Percentiles rank a stretch among this genome's conserved stretches.
phyloP scores from a whole-genome alignment of 2,888 invertebrate genomes.

The Acanthoscelides obtectus region DNA sequence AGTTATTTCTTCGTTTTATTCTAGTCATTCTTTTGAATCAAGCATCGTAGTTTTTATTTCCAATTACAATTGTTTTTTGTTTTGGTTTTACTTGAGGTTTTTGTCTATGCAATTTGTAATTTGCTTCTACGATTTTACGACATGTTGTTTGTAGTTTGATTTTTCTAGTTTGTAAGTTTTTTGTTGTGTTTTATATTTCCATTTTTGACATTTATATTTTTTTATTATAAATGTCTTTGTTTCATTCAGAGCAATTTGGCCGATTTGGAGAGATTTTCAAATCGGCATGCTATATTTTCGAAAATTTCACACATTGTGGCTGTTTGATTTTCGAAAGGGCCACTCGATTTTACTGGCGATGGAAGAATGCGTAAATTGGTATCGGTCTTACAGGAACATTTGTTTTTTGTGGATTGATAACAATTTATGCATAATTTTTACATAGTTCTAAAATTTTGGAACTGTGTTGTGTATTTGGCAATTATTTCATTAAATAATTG shows the following conservation, averaged over 20 bases:
- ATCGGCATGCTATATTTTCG: neutral
- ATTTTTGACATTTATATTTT: constrained; percentile 19
- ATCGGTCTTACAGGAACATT: neutral
- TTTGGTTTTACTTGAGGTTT: neutral
- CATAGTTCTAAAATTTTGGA: neutral
- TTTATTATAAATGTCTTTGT: constrained; percentile 18
- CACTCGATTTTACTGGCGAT: neutral
- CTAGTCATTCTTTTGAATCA: no score
- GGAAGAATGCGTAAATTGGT: neutral
- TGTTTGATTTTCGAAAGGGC: neutral
- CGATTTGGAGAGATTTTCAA: neutral
- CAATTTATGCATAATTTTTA: neutral
- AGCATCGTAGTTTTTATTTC: no score
- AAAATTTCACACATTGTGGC: neutral
- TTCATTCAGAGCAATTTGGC: neutral
- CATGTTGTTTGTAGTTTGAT: constrained; percentile 27
- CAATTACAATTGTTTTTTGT: no score
- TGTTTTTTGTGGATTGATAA: neutral
- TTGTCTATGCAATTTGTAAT: constrained; percentile 1
- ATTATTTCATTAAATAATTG: no score
- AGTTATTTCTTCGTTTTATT: no score
- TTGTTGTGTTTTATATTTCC: constrained; percentile 10
- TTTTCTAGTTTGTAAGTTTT: constrained; percentile 14
- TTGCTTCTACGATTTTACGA: constrained; percentile 30
- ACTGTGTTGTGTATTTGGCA: neutral